Evolutionary conservation across 2,113 vertebrate genomes (phyloP), one percentile per base, ranked within the genome.

Genomic region (Aptenodytes forsteri): DNA sequence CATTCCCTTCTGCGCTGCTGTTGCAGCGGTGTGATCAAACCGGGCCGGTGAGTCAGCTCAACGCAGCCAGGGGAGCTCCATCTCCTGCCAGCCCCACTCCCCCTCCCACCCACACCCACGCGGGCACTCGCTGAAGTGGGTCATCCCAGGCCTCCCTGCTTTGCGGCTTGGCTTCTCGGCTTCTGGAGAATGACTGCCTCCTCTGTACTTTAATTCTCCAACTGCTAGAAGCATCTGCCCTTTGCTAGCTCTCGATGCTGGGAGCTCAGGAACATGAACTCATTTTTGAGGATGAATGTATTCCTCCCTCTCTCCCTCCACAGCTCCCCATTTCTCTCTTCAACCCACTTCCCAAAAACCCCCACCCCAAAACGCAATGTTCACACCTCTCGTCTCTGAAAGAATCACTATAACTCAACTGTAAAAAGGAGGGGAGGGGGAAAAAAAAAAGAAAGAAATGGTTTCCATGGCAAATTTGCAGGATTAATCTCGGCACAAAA

Each of bases 401-500:
- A 71, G 29, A 73, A 70, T 70, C 32, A 26, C 76, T 91, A 1
- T 77, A 71, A 65, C 47, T 91, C 64, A 75, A 40, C 30, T 67
- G 56, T 47, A 77, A 93, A 92, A 94, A 40, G 36, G 49, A 69
- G 21, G 13, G 32, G 30, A 49, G 16, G 14, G 6, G 1, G 58
- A 19, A 29, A 76, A 54, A 89, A 20, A 50, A 25, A 21, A 42
- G 16, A 47, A 49, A 83, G 12, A 59, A 77, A 32, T 52, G 58
- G 90, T 97, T 98, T 96, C 96, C 96, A 97, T 95, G 95, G 97
- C 65, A 97, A 95, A 94, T 93, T 86, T 90, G 78, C 87, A 96
- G 84, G 71, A 92, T 89, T 94, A 85, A 93, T 94, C 89, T 83
- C 27, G 3, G 40, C 67, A 86, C 59, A 81, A 84, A 91, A 82